phyloP scores from a whole-genome alignment of 2,888 invertebrate genomes.

The Nasonovia ribisnigri region DNA sequence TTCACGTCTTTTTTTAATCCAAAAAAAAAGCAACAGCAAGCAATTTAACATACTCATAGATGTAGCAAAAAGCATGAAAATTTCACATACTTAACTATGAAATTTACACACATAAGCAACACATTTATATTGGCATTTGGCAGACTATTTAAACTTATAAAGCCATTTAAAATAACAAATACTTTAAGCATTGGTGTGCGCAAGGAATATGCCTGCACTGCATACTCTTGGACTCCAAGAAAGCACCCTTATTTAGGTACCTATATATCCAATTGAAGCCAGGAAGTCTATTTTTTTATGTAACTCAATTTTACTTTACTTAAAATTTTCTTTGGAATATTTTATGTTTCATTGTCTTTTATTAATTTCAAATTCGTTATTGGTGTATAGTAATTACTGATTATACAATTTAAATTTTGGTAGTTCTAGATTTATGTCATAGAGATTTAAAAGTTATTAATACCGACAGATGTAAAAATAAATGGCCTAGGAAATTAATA shows the following conservation, averaged over 20 bases:
- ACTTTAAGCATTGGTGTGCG: not conserved
- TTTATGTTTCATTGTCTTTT: not conserved
- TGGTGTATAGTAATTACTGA: not conserved
- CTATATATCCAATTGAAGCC: not conserved
- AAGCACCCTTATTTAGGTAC: not conserved
- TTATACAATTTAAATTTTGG: not conserved
- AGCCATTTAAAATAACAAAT: not conserved
- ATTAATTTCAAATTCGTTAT: not conserved
- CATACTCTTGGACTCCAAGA: not conserved
- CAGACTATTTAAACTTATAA: slow-evolving; percentile 9
- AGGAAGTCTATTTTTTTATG: not conserved
- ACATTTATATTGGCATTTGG: slow-evolving; percentile 1
- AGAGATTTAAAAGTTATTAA: not conserved
- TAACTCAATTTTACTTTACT: not conserved
- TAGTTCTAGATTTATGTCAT: not conserved
- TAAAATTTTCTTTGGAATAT: not conserved
- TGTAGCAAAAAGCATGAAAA: slow-evolving; percentile 35
- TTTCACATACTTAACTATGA: slow-evolving; percentile 6
- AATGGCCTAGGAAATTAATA: not conserved
- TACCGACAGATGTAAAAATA: not conserved
- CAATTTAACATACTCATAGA: slow-evolving; percentile 55
- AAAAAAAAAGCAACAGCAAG: slow-evolving; percentile 64
- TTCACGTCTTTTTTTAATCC: slow-evolving; percentile 67
- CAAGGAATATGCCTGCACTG: not conserved
- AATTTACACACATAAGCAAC: slow-evolving; percentile 32